phyloP scores from a whole-genome alignment of 2,888 invertebrate genomes.

The Xylocampa areola region DNA sequence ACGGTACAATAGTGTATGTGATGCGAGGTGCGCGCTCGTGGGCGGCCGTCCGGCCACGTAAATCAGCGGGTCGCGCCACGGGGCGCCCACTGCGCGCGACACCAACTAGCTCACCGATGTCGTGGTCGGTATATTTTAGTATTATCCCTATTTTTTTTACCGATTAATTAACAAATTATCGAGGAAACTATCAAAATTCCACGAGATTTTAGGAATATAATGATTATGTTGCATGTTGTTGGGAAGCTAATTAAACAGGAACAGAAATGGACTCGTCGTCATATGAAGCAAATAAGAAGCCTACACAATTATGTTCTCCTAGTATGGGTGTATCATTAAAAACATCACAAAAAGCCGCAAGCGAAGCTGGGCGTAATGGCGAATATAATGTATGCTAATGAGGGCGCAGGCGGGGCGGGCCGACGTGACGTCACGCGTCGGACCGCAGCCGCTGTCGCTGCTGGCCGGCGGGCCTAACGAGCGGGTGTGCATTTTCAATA shows the following conservation, averaged over 20 bases:
- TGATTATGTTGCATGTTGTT: constrained; percentile 7
- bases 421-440: constrained; percentile 87
- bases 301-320: constrained; percentile 63
- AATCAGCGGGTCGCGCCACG: constrained; percentile 63
- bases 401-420: constrained; percentile 78
- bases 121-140: constrained; percentile 21
- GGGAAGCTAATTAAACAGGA: constrained; percentile 53
- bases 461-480: constrained; percentile 79
- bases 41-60: constrained; percentile 57
- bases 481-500: constrained; percentile 85
- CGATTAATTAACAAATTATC: neutral
- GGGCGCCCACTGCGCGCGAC: constrained; percentile 64
- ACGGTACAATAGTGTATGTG: constrained; percentile 6
- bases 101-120: constrained; percentile 28
- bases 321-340: constrained; percentile 76
- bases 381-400: constrained; percentile 89
- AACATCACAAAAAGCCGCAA: constrained; percentile 81
- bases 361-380: constrained; percentile 82
- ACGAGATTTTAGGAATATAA: no score
- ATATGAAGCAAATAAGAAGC: constrained; percentile 63
- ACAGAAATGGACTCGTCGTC: constrained; percentile 45
- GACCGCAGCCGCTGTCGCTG: constrained; percentile 80
- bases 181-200: neutral
- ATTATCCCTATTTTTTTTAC: constrained; percentile 4
- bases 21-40: constrained; percentile 17